These are phyloP conservation scores for Poicephalus gulielmi DNA, from an alignment of 2,113 vertebrate species.

Conservation along the genomic window DNA sequence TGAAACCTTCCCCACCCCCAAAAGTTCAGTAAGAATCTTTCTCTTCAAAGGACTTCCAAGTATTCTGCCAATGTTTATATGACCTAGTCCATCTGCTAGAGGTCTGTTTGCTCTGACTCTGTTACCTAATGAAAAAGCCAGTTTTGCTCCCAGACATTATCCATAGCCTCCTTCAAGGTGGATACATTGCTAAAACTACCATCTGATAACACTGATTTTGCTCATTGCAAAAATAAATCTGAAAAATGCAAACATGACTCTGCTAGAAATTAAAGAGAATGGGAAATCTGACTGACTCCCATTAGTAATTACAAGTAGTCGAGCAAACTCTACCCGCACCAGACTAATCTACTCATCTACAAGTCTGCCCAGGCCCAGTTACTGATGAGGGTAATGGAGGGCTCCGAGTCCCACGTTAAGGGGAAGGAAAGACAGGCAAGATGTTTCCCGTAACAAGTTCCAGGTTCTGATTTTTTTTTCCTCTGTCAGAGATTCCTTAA, in stretches of 20 bases:
- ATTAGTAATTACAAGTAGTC: neutral
- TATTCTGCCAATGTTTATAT: neutral
- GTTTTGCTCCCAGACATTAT: neutral
- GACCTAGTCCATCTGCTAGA: neutral
- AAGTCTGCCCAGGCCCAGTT: neutral
- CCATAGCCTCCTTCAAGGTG: neutral
- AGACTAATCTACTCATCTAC: neutral
- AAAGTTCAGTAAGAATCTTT: neutral
- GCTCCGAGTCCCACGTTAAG: neutral
- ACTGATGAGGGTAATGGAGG: neutral
- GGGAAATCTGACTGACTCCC: neutral
- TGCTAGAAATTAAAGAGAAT: neutral
- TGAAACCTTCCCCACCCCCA: neutral
- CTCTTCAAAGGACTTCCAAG: neutral
- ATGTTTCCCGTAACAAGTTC: neutral
- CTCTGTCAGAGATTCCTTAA: neutral
- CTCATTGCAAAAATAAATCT: neutral
- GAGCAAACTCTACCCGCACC: neutral
- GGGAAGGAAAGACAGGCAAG: neutral
- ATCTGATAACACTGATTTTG: neutral
- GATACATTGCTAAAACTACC: neutral
- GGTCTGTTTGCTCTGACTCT: neutral
- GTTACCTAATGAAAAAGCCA: neutral
- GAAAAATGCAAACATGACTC: fast-evolving
- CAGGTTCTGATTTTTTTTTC: neutral